Base-by-base conservation (phyloP, 2,888 invertebrate genomes). In the Aleiodes leptofemur region DNA sequence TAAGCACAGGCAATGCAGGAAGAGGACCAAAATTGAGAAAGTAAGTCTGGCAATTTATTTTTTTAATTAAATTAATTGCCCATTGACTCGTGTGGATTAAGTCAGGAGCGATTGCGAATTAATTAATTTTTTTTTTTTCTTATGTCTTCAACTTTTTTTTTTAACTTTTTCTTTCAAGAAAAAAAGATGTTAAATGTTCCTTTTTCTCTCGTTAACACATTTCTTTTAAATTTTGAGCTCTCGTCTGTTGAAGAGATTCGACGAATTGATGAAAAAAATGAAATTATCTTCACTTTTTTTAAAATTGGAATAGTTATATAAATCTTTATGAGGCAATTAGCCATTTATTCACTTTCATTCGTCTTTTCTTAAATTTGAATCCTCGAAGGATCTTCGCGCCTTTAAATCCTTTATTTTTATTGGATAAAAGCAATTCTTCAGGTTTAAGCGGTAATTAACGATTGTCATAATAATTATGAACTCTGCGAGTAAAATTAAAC, bases 1-100 rank as follows among this genome's bases (percentile, higher is more conserved):
- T 84, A 85, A 80, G 85, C 83, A 83, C 84, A 84, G 87, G 85
- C 87, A 88, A 86, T 76, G 85, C 80, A 82, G 86, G 86, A 86
- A 84, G 29, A 83, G 86, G 86, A 84, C 86, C 82, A 84, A 31
- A 74, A 84, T 83, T 81, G 79, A 74, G 86, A 84, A 81, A 61
- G 34, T 80, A 79, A 82, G 72, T 76, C 78, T 78, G 78, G 76
- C 73, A 78, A 80, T 77, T 50, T 31, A n/a, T 66, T 11, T 11
- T 38, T 38, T 43, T 7, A 9, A 9, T 43, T 43, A 43, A 23
- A 9, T 43, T 11, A 70, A 72, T 78, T 75, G 77, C 72, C 77
- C 72, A 78, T 78, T 79, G 77, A 78, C 74, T 75, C 74, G 76
- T 76, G 72, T 80, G 81, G 78, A 79, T 81, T 76, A 77, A 82